Evolutionary conservation across 1,140 invertebrate genomes (phyloP).

Genomic region (Episyrphus balteatus): DNA sequence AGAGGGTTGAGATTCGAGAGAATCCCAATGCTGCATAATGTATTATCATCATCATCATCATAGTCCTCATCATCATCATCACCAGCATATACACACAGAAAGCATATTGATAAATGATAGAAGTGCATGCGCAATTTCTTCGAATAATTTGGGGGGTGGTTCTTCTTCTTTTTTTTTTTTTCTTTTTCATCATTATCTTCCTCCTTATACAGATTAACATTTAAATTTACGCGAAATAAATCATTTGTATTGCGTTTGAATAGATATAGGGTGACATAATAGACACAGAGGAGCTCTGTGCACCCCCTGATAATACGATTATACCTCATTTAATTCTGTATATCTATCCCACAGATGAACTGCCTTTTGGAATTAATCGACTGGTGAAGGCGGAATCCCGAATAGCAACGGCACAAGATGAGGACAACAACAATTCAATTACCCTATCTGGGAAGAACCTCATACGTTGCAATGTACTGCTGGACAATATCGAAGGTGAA

Average conservation of each 20-base stretch:
- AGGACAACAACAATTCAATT: conserved; percentile 34
- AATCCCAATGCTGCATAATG: too few species aligned
- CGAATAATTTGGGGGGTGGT: background rate
- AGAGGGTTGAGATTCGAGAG: too few species aligned
- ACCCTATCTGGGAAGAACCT: conserved; percentile 31
- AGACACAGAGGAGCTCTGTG: too few species aligned
- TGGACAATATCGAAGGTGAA: conserved; percentile 20
- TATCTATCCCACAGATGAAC: conserved; percentile 47
- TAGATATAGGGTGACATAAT: too few species aligned
- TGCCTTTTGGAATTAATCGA: conserved; percentile 61
- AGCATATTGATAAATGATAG: background rate
- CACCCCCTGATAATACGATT: too few species aligned
- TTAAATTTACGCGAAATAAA: background rate
- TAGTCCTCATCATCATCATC: too few species aligned
- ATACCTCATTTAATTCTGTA: conserved; percentile 4
- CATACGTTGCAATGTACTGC: conserved; percentile 12
- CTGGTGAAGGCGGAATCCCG: conserved; percentile 43
- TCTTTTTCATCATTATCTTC: too few species aligned
- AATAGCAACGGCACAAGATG: conserved; percentile 19
- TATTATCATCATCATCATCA: too few species aligned
- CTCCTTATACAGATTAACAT: too few species aligned
- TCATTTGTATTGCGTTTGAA: background rate
- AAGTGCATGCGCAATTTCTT: background rate
- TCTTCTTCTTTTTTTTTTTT: too few species aligned
- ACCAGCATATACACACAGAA: too few species aligned